Percentiles rank a stretch among this genome's conserved stretches.
Conservation (phyloP, 2,797 vertebrate genomes). For the Eurystomus glaucurus region DNA sequence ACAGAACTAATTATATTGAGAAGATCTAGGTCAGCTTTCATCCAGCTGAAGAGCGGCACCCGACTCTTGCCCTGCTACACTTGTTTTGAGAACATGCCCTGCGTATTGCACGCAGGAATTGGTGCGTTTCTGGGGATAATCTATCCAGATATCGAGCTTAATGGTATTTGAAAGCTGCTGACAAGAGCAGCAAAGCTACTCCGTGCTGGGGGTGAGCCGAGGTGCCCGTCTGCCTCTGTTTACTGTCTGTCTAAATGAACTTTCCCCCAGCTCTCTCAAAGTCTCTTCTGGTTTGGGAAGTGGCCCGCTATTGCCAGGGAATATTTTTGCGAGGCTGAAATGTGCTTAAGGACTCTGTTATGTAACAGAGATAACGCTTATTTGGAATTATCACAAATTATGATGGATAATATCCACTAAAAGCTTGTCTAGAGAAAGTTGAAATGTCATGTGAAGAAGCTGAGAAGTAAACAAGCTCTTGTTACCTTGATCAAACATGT, state of each 20-base stretch:
- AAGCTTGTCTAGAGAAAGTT: conserved; percentile 48
- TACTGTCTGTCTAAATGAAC: conserved; percentile 39
- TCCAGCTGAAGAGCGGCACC: background rate
- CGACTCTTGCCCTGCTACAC: background rate
- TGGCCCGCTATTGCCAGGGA: conserved; percentile 34
- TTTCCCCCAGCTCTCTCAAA: conserved; percentile 36
- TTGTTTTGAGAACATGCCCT: background rate
- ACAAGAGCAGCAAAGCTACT: background rate
- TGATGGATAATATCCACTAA: conserved; percentile 2
- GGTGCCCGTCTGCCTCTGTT: conserved; percentile 45
- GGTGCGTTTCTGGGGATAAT: background rate
- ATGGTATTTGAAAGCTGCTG: background rate
- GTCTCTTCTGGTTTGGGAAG: conserved; percentile 50
- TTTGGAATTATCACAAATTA: conserved; percentile 33
- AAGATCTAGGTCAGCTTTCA: conserved; percentile 72
- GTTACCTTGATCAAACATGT: conserved; percentile 68
- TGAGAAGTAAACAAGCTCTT: conserved; percentile 70
- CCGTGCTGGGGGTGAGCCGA: background rate
- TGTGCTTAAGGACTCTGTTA: conserved; percentile 54
- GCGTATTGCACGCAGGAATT: background rate
- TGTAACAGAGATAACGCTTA: conserved; percentile 47
- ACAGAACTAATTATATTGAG: conserved; percentile 57
- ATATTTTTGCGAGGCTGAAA: conserved; percentile 54
- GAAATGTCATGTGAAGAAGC: conserved; percentile 52
- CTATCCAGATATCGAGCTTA: background rate